phyloP scores from a whole-genome alignment of 2,113 vertebrate genomes.

The Pangasianodon hypophthalmus region DNA sequence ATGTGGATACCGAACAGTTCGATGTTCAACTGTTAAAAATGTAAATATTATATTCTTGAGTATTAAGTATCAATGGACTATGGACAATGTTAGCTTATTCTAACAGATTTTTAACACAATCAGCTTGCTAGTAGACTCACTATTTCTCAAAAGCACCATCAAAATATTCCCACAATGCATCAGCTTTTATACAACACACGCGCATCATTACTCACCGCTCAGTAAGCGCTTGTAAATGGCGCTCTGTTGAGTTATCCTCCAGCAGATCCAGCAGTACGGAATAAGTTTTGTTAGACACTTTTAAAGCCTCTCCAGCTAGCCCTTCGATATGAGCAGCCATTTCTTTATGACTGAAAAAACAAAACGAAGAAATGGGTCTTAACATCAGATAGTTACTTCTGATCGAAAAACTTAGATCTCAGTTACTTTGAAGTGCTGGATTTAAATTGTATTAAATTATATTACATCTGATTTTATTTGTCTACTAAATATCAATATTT shows the following conservation, averaged over 20 bases:
- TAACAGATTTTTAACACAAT: not conserved
- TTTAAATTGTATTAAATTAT: not conserved
- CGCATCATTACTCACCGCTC: slow-evolving; percentile 66
- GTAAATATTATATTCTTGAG: not conserved
- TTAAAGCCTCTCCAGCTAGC: slow-evolving; percentile 67
- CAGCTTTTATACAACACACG: not conserved
- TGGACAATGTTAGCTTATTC: not conserved
- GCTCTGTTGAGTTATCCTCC: slow-evolving; percentile 62
- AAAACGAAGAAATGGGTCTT: not conserved
- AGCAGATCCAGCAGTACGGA: slow-evolving; percentile 72
- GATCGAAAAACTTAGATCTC: not conserved
- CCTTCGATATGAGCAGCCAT: slow-evolving; percentile 64
- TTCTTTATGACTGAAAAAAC: slow-evolving; percentile 65
- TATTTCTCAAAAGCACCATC: not conserved
- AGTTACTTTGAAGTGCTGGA: not conserved
- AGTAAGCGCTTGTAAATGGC: slow-evolving; percentile 72
- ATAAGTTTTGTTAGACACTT: slow-evolving; percentile 70
- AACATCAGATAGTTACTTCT: not conserved
- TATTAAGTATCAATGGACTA: not conserved
- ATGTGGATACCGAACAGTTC: not conserved
- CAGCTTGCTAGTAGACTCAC: not conserved
- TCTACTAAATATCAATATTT: not conserved
- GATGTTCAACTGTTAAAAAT: not conserved
- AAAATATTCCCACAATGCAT: not conserved
- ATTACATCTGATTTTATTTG: not conserved